phyloP scores from a whole-genome alignment of 2,888 invertebrate genomes.

The Syrista parreyssii region DNA sequence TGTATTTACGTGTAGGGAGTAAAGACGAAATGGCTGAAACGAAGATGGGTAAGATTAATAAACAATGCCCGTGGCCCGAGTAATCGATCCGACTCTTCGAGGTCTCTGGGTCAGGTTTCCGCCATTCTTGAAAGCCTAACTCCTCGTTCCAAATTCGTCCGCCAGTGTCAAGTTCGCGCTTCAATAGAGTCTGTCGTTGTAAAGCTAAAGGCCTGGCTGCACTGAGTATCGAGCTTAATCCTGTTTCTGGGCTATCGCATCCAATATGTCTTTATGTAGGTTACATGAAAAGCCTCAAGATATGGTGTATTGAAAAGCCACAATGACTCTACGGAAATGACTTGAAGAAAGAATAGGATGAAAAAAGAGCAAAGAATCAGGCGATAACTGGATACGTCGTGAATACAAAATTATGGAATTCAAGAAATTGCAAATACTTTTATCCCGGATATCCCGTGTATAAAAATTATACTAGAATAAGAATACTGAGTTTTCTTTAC shows the following conservation, averaged over 20 bases:
- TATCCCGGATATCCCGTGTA: background rate
- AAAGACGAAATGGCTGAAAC: constrained; percentile 11
- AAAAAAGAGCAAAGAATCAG: background rate
- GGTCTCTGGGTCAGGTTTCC: constrained; percentile 61
- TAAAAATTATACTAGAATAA: background rate
- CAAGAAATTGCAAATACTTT: background rate
- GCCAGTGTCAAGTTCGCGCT: constrained; percentile 1
- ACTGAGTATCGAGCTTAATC: background rate
- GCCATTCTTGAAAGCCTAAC: background rate
- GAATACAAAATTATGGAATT: background rate
- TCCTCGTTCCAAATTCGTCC: background rate
- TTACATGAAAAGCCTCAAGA: background rate
- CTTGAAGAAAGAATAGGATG: background rate
- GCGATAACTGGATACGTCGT: background rate
- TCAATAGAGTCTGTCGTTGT: background rate
- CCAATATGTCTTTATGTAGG: background rate
- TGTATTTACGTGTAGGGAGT: background rate
- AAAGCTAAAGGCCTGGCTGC: background rate
- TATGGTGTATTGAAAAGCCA: background rate
- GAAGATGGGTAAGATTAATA: constrained; percentile 24
- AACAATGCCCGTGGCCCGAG: constrained; percentile 51
- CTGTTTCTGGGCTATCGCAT: background rate
- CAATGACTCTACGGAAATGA: background rate
- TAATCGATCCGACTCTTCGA: constrained; percentile 24
- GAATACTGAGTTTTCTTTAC: background rate